Evolutionary conservation across 2,888 invertebrate species (phyloP).

Genomic region (Amiota mariae): DNA sequence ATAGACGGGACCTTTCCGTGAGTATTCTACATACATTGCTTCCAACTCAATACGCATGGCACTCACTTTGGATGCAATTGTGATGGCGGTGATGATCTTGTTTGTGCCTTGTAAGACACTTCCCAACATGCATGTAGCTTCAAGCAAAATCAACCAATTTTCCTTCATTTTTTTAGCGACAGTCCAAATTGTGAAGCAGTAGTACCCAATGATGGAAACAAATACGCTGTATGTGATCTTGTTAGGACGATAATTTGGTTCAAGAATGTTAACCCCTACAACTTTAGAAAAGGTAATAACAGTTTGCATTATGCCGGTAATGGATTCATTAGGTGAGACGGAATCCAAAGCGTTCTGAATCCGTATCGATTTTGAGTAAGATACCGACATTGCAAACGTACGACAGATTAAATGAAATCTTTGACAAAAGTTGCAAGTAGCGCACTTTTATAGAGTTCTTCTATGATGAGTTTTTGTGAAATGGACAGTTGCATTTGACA

Average conservation of each 20-base stretch:
- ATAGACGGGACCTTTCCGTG: conserved; percentile 40
- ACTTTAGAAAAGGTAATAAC: neutral
- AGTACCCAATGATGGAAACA: conserved; percentile 36
- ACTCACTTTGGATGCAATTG: conserved; percentile 22
- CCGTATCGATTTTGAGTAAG: no score
- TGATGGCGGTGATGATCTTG: conserved; percentile 45
- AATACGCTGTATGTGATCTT: conserved; percentile 8
- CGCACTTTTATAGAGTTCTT: neutral
- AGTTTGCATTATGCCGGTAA: neutral
- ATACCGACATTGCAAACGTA: no score
- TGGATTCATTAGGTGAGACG: neutral
- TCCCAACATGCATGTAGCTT: conserved; percentile 50
- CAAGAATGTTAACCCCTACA: conserved; percentile 1
- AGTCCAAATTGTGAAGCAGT: conserved; percentile 41
- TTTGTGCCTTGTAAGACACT: conserved; percentile 48
- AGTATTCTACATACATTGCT: conserved; percentile 44
- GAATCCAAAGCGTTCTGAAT: neutral
- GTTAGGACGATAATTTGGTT: conserved; percentile 45
- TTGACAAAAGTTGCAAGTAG: neutral
- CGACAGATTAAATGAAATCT: no score
- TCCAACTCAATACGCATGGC: conserved; percentile 31
- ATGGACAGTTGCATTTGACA: conserved; percentile 11
- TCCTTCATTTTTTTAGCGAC: conserved; percentile 39
- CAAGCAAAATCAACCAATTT: conserved; percentile 46
- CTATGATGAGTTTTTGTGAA: neutral